Percentiles rank a stretch among this genome's conserved stretches.
Evolutionary conservation across 2,797 vertebrate genomes (phyloP).

Genomic region (Cheirogaleus major): DNA sequence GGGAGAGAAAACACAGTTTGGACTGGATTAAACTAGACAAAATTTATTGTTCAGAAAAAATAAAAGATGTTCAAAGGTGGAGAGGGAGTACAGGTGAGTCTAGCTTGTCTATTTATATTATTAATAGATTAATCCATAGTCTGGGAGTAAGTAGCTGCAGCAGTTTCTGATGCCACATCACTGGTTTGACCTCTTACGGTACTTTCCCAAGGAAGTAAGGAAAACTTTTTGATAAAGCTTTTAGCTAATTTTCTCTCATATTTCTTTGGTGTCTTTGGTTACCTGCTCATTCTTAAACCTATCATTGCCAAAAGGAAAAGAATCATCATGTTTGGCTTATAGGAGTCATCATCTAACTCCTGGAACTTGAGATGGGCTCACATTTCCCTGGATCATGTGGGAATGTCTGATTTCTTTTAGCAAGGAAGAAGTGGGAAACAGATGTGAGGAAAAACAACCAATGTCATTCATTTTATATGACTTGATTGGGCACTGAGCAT

Average conservation of each 20-base stretch:
- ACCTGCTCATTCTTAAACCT: neutral
- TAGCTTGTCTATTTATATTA: neutral
- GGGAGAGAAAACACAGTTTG: neutral
- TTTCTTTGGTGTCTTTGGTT: neutral
- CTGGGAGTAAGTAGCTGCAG: neutral
- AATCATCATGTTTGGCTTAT: neutral
- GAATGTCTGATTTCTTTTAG: neutral
- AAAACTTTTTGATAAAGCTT: neutral
- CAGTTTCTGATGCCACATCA: neutral
- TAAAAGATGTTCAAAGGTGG: neutral
- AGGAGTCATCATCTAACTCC: neutral
- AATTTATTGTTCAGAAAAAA: neutral
- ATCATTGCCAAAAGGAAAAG: neutral
- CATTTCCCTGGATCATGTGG: neutral
- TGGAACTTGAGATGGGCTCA: neutral
- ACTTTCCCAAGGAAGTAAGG: neutral
- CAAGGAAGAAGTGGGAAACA: neutral
- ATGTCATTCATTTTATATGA: neutral
- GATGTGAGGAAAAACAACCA: neutral
- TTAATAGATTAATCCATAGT: neutral
- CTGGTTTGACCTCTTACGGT: fast-evolving
- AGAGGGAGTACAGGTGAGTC: fast-evolving
- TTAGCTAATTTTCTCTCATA: neutral
- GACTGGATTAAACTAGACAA: neutral
- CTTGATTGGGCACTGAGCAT: neutral